Evolutionary conservation across 2,797 vertebrate species (phyloP).

Genomic region (Perodicticus potto): DNA sequence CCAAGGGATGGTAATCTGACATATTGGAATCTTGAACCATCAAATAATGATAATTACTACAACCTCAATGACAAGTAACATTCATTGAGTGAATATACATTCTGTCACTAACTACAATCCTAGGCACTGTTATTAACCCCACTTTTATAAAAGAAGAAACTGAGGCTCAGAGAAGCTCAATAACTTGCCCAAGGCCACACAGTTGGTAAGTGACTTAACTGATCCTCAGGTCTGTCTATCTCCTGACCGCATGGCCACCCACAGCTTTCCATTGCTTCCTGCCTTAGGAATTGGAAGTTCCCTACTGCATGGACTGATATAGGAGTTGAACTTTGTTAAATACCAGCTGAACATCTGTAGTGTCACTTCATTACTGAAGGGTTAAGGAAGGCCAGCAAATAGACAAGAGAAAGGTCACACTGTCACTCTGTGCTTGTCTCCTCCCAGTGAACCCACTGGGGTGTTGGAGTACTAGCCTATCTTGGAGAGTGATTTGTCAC

Average conservation of each 20-base stretch:
- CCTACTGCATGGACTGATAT: neutral
- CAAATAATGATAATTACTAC: neutral
- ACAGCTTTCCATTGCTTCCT: neutral
- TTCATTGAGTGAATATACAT: neutral
- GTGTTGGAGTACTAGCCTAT: neutral
- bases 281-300: neutral
- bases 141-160: neutral
- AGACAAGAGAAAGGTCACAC: neutral
- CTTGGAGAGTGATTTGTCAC: constrained; percentile 16
- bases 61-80: neutral
- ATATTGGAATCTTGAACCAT: neutral
- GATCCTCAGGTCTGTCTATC: neutral
- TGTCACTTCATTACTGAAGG: neutral
- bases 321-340: neutral
- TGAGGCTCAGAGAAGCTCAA: neutral
- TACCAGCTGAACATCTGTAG: neutral
- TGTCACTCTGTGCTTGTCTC: neutral
- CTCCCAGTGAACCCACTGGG: neutral
- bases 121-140: neutral
- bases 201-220: neutral
- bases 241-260: accelerated
- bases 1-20: neutral
- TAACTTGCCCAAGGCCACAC: neutral
- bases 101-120: neutral
- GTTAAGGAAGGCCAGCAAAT: neutral